phyloP scores from a whole-genome alignment of 2,797 vertebrate genomes.

The Spondyliosoma cantharus region DNA sequence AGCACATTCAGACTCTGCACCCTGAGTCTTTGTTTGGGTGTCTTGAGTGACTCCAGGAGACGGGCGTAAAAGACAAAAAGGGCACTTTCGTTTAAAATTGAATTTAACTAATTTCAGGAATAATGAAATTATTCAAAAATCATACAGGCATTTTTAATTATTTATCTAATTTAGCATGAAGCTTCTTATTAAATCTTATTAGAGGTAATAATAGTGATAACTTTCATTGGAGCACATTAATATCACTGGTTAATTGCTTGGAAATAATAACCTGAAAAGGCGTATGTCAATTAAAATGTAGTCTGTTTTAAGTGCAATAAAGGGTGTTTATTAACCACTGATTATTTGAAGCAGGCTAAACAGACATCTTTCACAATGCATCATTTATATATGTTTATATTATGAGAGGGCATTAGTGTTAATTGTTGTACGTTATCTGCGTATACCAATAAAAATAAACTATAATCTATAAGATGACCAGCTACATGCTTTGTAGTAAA shows the following conservation, averaged over 20 bases:
- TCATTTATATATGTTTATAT: not conserved
- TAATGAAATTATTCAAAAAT: not conserved
- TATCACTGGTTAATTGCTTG: not conserved
- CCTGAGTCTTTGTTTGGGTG: slow-evolving; percentile 19
- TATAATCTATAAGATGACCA: not conserved
- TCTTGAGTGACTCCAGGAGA: slow-evolving; percentile 8
- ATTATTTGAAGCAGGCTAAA: not conserved
- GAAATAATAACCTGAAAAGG: not conserved
- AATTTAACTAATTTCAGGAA: not conserved
- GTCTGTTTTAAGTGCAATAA: not conserved
- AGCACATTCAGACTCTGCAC: slow-evolving; percentile 22
- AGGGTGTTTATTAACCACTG: not conserved
- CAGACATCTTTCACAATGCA: not conserved
- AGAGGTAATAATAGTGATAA: not conserved
- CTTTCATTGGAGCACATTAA: not conserved
- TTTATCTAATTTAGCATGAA: not conserved
- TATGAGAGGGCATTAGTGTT: not conserved
- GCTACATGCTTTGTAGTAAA: slow-evolving; percentile 12
- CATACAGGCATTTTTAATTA: not conserved
- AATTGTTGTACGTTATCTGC: not conserved
- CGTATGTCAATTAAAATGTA: not conserved
- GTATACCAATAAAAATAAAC: not conserved
- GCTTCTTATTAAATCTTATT: not conserved
- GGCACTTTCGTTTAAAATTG: not conserved
- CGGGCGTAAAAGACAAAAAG: not conserved